phyloP scores from a whole-genome alignment of 2,113 vertebrate genomes.

The Felis chaus region DNA sequence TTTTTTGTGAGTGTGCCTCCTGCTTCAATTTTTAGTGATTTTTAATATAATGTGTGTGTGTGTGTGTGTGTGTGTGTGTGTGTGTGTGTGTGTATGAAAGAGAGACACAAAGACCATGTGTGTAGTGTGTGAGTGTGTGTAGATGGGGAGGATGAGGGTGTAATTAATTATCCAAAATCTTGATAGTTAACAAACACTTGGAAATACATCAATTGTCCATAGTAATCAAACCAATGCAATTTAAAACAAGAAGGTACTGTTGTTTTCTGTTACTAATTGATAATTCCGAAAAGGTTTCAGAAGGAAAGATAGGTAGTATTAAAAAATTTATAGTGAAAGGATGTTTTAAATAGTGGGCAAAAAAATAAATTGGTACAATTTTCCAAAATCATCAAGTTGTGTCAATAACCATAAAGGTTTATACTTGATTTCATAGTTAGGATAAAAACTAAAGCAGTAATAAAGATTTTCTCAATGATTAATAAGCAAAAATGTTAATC shows the following conservation, averaged over 20 bases:
- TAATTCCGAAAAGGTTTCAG: not conserved
- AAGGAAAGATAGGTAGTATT: not conserved
- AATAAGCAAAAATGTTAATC: not conserved
- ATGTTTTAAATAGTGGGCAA: not conserved
- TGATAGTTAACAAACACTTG: slow-evolving; percentile 5
- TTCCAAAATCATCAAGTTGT: slow-evolving; percentile 29
- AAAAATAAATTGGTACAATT: not conserved
- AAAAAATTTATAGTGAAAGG: not conserved
- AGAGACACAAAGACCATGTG: not conserved
- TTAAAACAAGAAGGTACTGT: not conserved
- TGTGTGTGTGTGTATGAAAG: not conserved
- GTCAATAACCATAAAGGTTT: not conserved
- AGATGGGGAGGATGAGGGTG: not conserved
- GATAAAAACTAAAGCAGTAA: not conserved
- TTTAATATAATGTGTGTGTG: not conserved
- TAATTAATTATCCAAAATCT: not conserved
- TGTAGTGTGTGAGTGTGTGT: not conserved
- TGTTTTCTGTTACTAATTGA: slow-evolving; percentile 3
- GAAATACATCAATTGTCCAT: not conserved
- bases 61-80: not conserved
- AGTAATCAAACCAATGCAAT: not conserved
- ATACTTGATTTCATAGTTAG: not conserved
- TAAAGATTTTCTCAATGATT: not conserved
- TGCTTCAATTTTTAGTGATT: slow-evolving; percentile 41
- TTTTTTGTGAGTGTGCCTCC: not conserved